phyloP scores from a whole-genome alignment of 2,888 invertebrate species.

The Calliphora vomitoria region DNA sequence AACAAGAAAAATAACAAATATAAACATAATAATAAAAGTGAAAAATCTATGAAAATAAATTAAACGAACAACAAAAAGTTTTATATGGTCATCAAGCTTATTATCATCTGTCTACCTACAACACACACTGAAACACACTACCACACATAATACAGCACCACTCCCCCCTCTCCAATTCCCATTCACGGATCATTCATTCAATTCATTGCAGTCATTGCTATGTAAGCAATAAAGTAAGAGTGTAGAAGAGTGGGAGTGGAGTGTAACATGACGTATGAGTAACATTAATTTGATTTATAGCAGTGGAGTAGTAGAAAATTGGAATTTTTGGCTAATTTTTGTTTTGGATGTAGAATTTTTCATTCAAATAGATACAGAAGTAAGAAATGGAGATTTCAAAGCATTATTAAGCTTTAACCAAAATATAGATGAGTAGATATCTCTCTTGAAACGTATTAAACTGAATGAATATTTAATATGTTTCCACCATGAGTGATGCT shows the following conservation, averaged over 20 bases:
- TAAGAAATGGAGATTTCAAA: too few species aligned
- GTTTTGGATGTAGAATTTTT: too few species aligned
- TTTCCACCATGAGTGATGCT: too few species aligned
- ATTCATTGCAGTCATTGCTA: neutral
- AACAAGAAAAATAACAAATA: conserved; percentile 23
- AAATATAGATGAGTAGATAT: too few species aligned
- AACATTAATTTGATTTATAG: conserved; percentile 4
- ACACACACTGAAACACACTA: neutral
- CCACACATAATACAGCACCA: neutral
- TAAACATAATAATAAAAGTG: conserved; percentile 6
- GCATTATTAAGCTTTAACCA: too few species aligned
- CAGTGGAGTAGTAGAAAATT: too few species aligned
- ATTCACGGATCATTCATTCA: neutral
- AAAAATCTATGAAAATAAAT: conserved; percentile 33
- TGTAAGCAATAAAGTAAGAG: neutral
- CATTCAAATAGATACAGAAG: too few species aligned
- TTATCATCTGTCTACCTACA: conserved; percentile 11
- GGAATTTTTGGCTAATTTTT: too few species aligned
- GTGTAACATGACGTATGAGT: conserved; percentile 49
- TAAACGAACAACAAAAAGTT: conserved; percentile 54
- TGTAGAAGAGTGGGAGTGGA: neutral
- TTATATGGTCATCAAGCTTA: conserved; percentile 69
- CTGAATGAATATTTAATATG: too few species aligned
- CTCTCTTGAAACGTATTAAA: too few species aligned
- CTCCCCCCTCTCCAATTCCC: neutral